A percentile compares a stretch with the other conserved stretches of the same genome.
Conservation (phyloP, 2,113 vertebrate species). For the Odocoileus virginianus region DNA sequence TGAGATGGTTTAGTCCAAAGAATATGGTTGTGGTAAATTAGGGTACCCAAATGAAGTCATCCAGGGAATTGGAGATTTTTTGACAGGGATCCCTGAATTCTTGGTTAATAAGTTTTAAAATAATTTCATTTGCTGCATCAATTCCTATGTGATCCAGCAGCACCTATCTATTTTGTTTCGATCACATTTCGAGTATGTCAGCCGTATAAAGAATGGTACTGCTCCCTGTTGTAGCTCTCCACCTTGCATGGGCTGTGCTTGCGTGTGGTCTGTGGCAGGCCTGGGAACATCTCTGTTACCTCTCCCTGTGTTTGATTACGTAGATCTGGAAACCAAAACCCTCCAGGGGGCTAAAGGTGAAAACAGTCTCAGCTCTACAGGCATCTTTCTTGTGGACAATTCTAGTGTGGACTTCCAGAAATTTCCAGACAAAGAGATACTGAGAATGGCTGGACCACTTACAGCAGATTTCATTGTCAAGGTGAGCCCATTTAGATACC, state of each 20-base stretch:
- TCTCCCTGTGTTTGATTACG: constrained; percentile 59
- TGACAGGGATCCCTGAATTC: neutral
- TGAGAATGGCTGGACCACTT: constrained; percentile 92
- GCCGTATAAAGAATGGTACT: neutral
- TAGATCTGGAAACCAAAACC: constrained; percentile 95
- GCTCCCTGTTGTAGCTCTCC: neutral
- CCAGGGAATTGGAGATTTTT: neutral
- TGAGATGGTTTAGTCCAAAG: neutral
- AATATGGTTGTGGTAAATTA: neutral
- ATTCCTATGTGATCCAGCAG: neutral
- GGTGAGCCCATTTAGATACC: constrained; percentile 79
- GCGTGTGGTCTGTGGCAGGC: neutral
- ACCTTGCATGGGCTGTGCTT: neutral
- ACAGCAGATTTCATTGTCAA: constrained; percentile 94
- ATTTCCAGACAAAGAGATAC: constrained; percentile 91
- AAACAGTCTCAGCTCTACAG: constrained; percentile 84
- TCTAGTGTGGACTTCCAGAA: constrained; percentile 94
- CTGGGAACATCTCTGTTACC: constrained; percentile 36
- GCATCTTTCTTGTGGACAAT: constrained; percentile 90
- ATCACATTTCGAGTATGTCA: neutral
- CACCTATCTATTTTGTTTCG: neutral
- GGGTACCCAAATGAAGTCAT: neutral
- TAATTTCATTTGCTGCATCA: constrained; percentile 18
- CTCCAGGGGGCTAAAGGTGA: constrained; percentile 91
- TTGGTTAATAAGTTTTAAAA: constrained; percentile 24